Percentiles rank a stretch among this genome's conserved stretches.
phyloP scores from a whole-genome alignment of 2,888 invertebrate genomes.

The Chaetoderma sp. region DNA sequence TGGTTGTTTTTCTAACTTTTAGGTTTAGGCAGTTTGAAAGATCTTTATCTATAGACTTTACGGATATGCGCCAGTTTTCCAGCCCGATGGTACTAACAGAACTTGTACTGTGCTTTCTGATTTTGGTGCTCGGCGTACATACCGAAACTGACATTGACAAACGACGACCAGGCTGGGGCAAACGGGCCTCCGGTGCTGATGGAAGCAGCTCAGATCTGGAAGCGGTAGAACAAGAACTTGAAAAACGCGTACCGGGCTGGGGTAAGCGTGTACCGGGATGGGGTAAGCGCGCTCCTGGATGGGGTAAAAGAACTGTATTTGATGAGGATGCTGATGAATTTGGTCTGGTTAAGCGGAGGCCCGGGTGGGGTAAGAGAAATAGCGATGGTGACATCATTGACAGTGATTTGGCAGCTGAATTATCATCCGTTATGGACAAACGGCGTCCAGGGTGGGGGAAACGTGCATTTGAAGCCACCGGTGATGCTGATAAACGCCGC shows the following conservation, averaged over 20 bases:
- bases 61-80: too few relatives aligned
- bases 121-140: background rate
- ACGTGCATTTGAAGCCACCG: background rate
- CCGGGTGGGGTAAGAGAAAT: conserved; percentile 3
- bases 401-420: background rate
- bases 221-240: background rate
- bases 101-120: conserved; percentile 7
- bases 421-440: background rate
- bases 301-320: conserved; percentile 1
- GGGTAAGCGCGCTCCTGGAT: conserved; percentile 45
- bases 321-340: background rate
- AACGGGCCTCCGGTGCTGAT: conserved; percentile 34
- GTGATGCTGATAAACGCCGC: conserved; percentile 1
- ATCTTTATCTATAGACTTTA: too few relatives aligned
- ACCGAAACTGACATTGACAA: conserved; percentile 32
- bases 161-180: conserved; percentile 49
- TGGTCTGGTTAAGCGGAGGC: conserved; percentile 1
- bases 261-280: conserved; percentile 44
- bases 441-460: conserved; percentile 6
- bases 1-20: too few relatives aligned
- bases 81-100: too few relatives aligned
- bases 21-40: too few relatives aligned
- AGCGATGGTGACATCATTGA: too few relatives aligned
- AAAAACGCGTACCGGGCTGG: conserved; percentile 3
- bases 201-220: background rate